Evolutionary conservation across 2,113 vertebrate genomes (phyloP).

Genomic region (Agapornis roseicollis): DNA sequence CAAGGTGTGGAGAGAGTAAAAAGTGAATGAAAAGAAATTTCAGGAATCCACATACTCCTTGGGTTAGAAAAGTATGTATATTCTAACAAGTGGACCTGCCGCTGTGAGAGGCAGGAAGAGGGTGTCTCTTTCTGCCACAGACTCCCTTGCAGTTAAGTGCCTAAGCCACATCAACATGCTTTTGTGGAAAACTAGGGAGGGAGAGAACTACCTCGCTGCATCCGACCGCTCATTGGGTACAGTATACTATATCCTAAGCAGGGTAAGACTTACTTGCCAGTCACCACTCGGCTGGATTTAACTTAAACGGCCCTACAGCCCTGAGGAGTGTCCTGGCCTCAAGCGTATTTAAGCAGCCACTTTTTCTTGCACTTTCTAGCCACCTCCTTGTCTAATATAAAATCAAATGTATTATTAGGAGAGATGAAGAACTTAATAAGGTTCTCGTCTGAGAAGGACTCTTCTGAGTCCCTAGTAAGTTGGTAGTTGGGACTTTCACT

Average conservation of each 20-base stretch:
- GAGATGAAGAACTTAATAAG: neutral
- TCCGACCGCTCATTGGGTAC: neutral
- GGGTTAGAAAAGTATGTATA: neutral
- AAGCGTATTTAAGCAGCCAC: neutral
- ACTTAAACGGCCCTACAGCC: neutral
- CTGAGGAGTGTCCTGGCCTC: neutral
- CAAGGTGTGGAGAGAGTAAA: slow-evolving; percentile 3
- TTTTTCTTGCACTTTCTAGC: neutral
- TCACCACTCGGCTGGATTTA: neutral
- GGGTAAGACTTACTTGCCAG: neutral
- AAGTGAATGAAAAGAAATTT: neutral
- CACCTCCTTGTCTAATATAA: neutral
- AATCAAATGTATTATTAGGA: neutral
- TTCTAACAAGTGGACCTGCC: neutral
- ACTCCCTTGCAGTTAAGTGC: neutral
- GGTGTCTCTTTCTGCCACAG: neutral
- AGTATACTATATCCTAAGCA: neutral
- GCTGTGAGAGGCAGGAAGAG: neutral
- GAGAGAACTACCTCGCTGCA: neutral
- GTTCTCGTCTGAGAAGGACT: neutral
- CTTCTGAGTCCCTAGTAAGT: neutral
- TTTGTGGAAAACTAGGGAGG: neutral
- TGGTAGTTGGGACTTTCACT: neutral
- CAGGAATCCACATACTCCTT: neutral
- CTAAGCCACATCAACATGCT: neutral